Base-by-base conservation (phyloP, 2,113 vertebrate species). In the Proterorhinus semilunaris region DNA sequence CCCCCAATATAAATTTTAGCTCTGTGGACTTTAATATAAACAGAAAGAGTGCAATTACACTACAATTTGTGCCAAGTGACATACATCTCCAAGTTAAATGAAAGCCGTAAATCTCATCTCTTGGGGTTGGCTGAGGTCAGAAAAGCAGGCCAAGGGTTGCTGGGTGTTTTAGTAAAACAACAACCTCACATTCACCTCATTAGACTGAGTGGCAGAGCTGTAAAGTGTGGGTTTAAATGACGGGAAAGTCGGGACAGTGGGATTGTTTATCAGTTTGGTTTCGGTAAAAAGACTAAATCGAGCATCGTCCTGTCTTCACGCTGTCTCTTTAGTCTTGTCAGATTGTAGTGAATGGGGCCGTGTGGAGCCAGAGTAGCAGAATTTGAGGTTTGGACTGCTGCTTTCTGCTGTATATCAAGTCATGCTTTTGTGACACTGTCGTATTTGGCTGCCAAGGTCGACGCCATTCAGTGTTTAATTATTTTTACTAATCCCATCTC, bases 121-220 rank as follows among this genome's bases (percentile, higher is more conserved):
- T 51, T 43, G 65, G 68, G 85, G 85, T 88, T 80, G 73, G 77
- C 72, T 73, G 69, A 83, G 86, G 85, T 90, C 85, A 87, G 68
- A 69, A 80, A 80, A 82, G 54, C 73, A 83, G 73, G 72, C 78
- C 16, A 52, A 46, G 66, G 73, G 79, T 87, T 50, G 44, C 72
- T 21, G 74, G 70, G 70, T 65, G 65, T 85, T 87, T 87, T 59
- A 72, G 65, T 75, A 57, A 77, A 85, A 81, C 76, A 83, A 84
- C 78, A 86, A 83, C 68, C 79, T 86, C 83, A 80, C 74, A 76
- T 72, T 83, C 87, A 88, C 74, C 76, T 86, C 84, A 83, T 90
- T 88, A 86, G 82, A 80, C 62, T 65, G 54, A 76, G 61, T 75
- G 83, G 58, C 72, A 65, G 80, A 72, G 82, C 59, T 77, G 67